Percentiles rank a stretch among this genome's conserved stretches.
Evolutionary conservation across 2,888 invertebrate genomes (phyloP).

Genomic region (Endomychus coccineus): DNA sequence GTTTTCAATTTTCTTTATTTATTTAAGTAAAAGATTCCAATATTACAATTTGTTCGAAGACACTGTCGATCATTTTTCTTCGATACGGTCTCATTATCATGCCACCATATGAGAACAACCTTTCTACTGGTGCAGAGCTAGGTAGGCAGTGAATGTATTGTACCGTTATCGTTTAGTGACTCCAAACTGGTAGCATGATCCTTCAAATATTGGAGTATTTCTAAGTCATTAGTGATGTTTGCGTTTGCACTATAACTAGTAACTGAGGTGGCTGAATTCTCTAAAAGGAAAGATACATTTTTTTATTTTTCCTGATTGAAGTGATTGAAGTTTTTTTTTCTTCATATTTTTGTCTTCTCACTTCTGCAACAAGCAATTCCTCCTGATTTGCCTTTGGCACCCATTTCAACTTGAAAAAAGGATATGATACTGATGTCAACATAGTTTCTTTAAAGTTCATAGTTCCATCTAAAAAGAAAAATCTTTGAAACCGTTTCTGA

Average conservation of each 20-base stretch:
- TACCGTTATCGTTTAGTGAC: background rate
- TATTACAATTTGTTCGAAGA: background rate
- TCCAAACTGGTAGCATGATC: background rate
- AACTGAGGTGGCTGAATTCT: background rate
- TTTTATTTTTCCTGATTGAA: background rate
- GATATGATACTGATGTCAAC: background rate
- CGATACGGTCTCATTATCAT: background rate
- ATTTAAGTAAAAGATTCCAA: background rate
- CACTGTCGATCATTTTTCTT: background rate
- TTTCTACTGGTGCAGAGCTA: background rate
- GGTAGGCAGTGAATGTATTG: background rate
- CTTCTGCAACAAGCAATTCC: background rate
- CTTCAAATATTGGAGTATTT: slow-evolving; percentile 1
- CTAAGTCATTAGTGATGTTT: background rate
- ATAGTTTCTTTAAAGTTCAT: background rate
- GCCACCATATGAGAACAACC: background rate
- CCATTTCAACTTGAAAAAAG: background rate
- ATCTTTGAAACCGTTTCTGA: background rate
- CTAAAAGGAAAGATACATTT: background rate
- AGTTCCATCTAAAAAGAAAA: background rate
- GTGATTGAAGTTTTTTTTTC: background rate
- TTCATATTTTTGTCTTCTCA: background rate
- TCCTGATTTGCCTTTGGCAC: background rate
- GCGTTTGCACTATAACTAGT: background rate
- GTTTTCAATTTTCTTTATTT: too few relatives aligned